Conservation (phyloP, 2,888 invertebrate species). For the Rhamphomyia laevipes region DNA sequence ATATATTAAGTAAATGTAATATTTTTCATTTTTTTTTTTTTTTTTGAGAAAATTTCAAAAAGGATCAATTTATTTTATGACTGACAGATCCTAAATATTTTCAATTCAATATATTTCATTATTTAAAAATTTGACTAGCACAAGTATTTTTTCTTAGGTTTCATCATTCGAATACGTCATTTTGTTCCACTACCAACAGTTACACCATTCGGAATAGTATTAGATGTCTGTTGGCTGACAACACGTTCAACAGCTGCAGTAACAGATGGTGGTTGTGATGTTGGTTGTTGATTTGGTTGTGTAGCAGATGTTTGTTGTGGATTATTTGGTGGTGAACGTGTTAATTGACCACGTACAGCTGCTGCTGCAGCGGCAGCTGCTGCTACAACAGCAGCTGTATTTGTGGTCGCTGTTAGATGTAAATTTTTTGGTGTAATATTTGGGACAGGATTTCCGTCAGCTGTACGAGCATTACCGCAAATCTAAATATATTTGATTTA, state of each 20-base stretch:
- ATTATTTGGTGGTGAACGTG: conserved; percentile 30
- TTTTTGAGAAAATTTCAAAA: too few species aligned
- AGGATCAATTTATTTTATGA: too few species aligned
- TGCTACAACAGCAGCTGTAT: conserved; percentile 23
- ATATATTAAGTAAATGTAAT: too few species aligned
- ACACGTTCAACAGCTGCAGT: conserved; percentile 15
- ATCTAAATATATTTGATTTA: conserved; percentile 21
- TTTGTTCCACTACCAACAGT: conserved; percentile 22
- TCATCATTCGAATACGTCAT: conserved; percentile 40
- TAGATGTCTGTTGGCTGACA: conserved; percentile 15
- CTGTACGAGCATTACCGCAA: conserved; percentile 33
- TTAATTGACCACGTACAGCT: conserved; percentile 16
- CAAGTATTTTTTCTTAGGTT: conserved; percentile 39
- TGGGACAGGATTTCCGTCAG: conserved; percentile 24
- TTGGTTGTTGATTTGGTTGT: conserved; percentile 19
- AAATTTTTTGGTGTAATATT: conserved; percentile 18
- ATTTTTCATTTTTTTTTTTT: too few species aligned
- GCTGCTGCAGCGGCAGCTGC: conserved; percentile 23
- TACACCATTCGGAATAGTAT: conserved; percentile 31
- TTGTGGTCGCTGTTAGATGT: conserved; percentile 15
- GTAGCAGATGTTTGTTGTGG: conserved; percentile 3
- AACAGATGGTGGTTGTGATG: conserved; percentile 18
- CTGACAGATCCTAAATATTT: too few species aligned
- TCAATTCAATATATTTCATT: too few species aligned
- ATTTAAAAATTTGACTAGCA: conserved; percentile 37